Percentiles rank a stretch among this genome's conserved stretches.
Evolutionary conservation across 2,888 invertebrate genomes (phyloP).

Genomic region (Branchipolynoe longqiensis): DNA sequence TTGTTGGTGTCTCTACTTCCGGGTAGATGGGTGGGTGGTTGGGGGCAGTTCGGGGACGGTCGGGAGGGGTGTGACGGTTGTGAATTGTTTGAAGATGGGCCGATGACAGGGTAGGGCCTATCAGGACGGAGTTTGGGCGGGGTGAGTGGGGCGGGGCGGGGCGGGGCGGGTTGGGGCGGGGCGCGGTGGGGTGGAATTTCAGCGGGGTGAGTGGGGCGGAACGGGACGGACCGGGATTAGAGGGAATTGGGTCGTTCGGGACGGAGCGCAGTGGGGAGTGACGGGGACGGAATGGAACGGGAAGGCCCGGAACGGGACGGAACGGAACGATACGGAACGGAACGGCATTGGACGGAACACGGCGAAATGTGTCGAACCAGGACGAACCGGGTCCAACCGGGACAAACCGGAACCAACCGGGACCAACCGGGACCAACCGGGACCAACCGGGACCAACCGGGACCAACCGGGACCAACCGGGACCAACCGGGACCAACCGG

Average conservation of each 20-base stretch:
- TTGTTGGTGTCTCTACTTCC: too few species aligned
- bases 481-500: too few species aligned
- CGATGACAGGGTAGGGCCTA: background rate
- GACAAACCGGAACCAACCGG: too few species aligned
- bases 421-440: too few species aligned
- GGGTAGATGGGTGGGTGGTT: too few species aligned
- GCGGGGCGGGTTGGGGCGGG: background rate
- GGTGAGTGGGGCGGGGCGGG: background rate
- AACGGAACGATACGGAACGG: too few species aligned
- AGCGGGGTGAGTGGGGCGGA: background rate
- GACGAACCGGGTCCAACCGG: too few species aligned
- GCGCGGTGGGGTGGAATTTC: too few species aligned
- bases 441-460: too few species aligned
- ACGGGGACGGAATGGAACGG: conserved; percentile 56
- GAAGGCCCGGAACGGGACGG: conserved; percentile 36
- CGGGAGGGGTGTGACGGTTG: background rate
- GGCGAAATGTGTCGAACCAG: too few species aligned
- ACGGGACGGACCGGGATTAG: background rate
- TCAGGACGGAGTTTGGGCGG: background rate
- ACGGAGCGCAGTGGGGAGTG: conserved; percentile 11
- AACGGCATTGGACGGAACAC: too few species aligned
- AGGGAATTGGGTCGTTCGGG: conserved; percentile 26
- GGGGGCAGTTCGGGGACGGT: background rate
- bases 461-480: too few species aligned
- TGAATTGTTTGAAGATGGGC: background rate